Percentiles rank a stretch among this genome's conserved stretches.
These are phyloP conservation scores for Phocoena phocoena DNA, from an alignment of 2,113 vertebrate species.

Conservation along the genomic window DNA sequence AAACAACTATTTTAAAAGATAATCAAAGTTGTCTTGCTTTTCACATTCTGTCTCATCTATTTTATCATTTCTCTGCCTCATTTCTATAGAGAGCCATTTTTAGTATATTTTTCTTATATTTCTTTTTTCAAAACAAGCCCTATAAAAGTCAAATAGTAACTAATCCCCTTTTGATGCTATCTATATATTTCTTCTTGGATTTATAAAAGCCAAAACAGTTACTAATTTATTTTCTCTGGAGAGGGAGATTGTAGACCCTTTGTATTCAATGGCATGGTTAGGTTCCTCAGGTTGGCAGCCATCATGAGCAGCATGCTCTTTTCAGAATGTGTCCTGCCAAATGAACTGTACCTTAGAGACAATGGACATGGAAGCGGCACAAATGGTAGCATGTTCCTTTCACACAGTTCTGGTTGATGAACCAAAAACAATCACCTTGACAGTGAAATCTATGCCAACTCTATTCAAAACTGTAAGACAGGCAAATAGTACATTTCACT, in stretches of 20 bases:
- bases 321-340: background rate
- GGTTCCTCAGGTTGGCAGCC: background rate
- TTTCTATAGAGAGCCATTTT: background rate
- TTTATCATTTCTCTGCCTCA: background rate
- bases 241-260: accelerated
- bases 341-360: background rate
- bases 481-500: background rate
- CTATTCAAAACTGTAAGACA: background rate
- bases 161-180: background rate
- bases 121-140: background rate
- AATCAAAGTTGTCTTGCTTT: background rate
- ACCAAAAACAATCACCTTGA: background rate
- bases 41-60: background rate
- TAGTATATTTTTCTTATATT: background rate
- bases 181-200: background rate
- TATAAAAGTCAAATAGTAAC: background rate
- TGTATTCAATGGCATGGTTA: background rate
- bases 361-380: background rate
- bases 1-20: background rate
- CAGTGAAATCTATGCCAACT: background rate
- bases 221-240: background rate
- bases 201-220: background rate
- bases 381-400: background rate
- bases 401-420: background rate
- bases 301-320: background rate